A percentile compares a stretch with the other conserved stretches of the same genome.
These are phyloP conservation scores for Forficula auricularia DNA, from an alignment of 1,140 invertebrate genomes.

Conservation along the genomic window DNA sequence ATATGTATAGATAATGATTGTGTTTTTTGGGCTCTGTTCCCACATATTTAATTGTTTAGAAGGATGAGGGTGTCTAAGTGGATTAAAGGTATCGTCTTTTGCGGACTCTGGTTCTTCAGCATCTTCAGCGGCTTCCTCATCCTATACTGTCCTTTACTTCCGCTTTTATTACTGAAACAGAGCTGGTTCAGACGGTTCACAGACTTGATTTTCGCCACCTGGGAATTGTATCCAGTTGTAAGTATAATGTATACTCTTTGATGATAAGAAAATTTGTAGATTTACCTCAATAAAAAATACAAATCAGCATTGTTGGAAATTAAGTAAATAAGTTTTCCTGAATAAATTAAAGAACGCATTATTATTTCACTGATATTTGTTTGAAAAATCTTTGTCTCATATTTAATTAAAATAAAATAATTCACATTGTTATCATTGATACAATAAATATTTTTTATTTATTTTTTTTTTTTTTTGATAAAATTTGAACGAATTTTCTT, in stretches of 20 bases:
- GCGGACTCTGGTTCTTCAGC: constrained; percentile 36
- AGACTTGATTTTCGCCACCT: constrained; percentile 50
- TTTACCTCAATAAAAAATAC: not conserved
- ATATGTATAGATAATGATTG: too few species aligned
- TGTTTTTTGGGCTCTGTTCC: too few species aligned
- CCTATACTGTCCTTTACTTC: constrained; percentile 47
- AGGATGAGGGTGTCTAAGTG: constrained; percentile 18
- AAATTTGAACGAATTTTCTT: too few species aligned
- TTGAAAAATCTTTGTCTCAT: too few species aligned
- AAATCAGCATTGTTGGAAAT: not conserved
- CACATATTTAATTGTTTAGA: too few species aligned
- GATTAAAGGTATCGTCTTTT: constrained; percentile 30
- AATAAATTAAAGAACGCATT: too few species aligned
- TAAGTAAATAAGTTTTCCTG: too few species aligned
- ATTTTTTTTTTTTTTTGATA: too few species aligned
- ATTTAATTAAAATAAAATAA: too few species aligned
- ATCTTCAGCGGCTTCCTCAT: constrained; percentile 40
- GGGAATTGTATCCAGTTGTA: constrained; percentile 65
- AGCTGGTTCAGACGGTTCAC: constrained; percentile 41
- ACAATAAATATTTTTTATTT: too few species aligned
- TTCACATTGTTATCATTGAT: too few species aligned
- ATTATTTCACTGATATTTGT: too few species aligned
- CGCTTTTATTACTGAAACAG: constrained; percentile 47
- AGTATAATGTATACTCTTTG: constrained; percentile 20
- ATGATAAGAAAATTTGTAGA: not conserved